Base-by-base conservation (phyloP, 2,797 vertebrate species). In the Pelobates cultripes region DNA sequence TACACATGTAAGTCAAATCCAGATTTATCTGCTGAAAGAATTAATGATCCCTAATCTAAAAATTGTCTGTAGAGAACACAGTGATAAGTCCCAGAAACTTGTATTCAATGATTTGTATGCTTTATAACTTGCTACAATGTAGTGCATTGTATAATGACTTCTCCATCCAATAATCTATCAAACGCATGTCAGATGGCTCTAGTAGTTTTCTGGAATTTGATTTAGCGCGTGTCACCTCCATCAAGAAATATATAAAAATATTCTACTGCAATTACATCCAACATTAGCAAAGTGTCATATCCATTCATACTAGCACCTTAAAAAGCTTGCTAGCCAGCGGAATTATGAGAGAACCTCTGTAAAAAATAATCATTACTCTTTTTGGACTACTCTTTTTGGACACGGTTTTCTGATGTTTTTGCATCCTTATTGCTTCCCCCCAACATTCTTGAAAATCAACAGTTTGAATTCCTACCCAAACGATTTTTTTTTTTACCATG, bases 11-110 rank as follows among this genome's bases (percentile, higher is more conserved):
- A 51, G 10, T 10, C 5, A 12, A 12, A 57, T 57, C 14, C 55
- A 57, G 55, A 64, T 40, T 64, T 64, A 64, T 64, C 61, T 64
- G n/a, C 17, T 64, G n/a, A 28, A 28, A 64, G 61, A 64, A 64
- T 64, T 40, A 64, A 64, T 64, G 61, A 64, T 64, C 7, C 28
- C 28, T 28, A 64, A 17, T 64, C 61, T 64, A 10, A 40, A 28
- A n/a, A 64, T 40, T 57, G 10, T 57, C 55, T 12, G 55, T 15
- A 14, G 55, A 57, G 55, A 14, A 14, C 8, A 57, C 9, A 4
- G 55, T 12, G 55, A 57, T 57, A 57, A 12, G 55, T 57, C 55
- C 8, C 55, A 57, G 9, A 57, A 9, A 9, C 55, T 57, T 57
- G 55, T 57, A 57, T 57, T 57, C 13, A 4, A 57, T 57, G 55